Evolutionary conservation across 2,797 vertebrate species (phyloP), one percentile per base, ranked within the genome.

Genomic region (Alfaro cultratus): DNA sequence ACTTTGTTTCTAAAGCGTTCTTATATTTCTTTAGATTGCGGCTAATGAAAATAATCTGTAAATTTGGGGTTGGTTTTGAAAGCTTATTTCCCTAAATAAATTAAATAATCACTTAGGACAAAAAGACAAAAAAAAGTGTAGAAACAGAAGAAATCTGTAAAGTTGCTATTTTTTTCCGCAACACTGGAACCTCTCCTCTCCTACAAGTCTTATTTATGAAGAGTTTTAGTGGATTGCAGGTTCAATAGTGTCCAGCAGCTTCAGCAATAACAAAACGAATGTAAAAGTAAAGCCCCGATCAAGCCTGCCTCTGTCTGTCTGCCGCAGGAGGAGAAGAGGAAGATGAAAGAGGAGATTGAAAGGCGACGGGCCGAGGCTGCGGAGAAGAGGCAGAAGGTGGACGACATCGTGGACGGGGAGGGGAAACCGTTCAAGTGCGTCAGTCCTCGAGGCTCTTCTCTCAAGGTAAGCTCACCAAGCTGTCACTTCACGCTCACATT

Each of bases 341-440:
- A 97, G 90, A 97, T 99, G 96, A 99, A 99, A 87, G 98, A 99
- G 92, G 99, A 99, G 91, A 99, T 99, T 0, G 99, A 99, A 88
- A 96, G 94, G 93, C 97, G 99, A 94, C 96, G 99, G 89, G 99
- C 98, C 0, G 97, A 99, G 93, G 99, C 98, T 31, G 98, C 98
- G 7, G 98, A 99, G 93, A 99, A 98, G 93, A 97, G 98, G 74
- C 97, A 99, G 79, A 98, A 98, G 90, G 96, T 97, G 86, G 98
- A 97, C n/a, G 98, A 99, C 12, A 88, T 51, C 0, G n/a, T 94
- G 51, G 96, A 96, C 2, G 93, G 95, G 13, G 96, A 97, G 60
- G 98, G 94, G 86, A 97, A 98, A 71, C 97, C 97, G 0, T 99
- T 99, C 90, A 99, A 99, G 85, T 98, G 98, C 81, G 95, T 99